These are phyloP conservation scores for Amia ocellicauda DNA, from an alignment of 2,113 vertebrate genomes.

Conservation along the genomic window DNA sequence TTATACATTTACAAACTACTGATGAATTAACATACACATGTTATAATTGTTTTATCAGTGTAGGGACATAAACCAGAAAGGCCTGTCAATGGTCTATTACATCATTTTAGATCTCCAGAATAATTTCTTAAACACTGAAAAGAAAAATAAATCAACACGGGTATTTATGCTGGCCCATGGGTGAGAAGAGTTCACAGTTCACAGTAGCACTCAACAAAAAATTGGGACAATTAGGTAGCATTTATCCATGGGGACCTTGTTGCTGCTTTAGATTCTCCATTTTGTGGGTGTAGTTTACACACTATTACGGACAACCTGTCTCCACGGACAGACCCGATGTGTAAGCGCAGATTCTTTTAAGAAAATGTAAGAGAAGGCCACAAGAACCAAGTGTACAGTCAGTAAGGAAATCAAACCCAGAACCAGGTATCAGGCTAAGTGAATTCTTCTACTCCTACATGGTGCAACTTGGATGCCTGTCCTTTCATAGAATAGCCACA, in stretches of 20 bases:
- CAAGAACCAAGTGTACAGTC: slow-evolving; percentile 66
- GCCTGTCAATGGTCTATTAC: too few species aligned
- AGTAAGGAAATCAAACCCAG: slow-evolving; percentile 40
- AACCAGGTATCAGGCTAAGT: slow-evolving; percentile 18
- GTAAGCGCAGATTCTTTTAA: background rate
- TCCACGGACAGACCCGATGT: slow-evolving; percentile 15
- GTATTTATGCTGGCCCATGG: slow-evolving; percentile 73
- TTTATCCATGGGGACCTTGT: slow-evolving; percentile 80
- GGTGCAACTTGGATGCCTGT: background rate
- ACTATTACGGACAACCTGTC: slow-evolving; percentile 51
- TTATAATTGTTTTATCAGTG: too few species aligned
- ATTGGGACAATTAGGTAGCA: slow-evolving; percentile 76
- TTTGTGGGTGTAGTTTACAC: slow-evolving; percentile 51
- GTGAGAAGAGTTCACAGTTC: slow-evolving; percentile 80
- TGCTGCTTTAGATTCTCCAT: slow-evolving; percentile 82
- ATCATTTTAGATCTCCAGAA: too few species aligned
- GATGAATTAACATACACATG: too few species aligned
- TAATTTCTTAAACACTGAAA: too few species aligned
- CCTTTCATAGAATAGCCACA: background rate
- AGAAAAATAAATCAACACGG: background rate
- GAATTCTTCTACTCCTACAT: background rate
- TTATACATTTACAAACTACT: too few species aligned
- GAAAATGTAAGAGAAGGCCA: slow-evolving; percentile 69
- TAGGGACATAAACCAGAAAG: too few species aligned
- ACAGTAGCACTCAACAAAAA: slow-evolving; percentile 80